These are phyloP conservation scores for Tympanuchus pallidicinctus DNA, from an alignment of 2,113 vertebrate species.

Conservation along the genomic window DNA sequence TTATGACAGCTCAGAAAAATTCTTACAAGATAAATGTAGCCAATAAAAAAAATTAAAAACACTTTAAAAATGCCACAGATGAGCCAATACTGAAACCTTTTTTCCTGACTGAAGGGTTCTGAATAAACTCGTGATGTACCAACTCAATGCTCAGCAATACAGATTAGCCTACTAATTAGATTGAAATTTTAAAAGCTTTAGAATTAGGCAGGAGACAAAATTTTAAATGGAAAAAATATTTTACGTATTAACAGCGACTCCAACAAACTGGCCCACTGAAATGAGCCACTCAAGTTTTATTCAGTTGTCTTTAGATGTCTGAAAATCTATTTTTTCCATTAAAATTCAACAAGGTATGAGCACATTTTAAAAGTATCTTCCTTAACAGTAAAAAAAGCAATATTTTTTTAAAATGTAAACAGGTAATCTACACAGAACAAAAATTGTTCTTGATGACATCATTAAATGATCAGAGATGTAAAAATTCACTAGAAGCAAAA, in stretches of 20 bases:
- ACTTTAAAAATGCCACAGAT: not conserved
- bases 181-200: not conserved
- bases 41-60: not conserved
- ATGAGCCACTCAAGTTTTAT: not conserved
- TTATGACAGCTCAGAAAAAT: not conserved
- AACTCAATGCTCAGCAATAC: not conserved
- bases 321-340: not conserved
- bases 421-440: not conserved
- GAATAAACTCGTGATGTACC: not conserved
- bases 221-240: not conserved
- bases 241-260: not conserved
- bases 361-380: not conserved
- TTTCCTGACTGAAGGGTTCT: not conserved
- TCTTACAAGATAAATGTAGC: not conserved
- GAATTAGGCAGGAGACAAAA: not conserved
- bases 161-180: not conserved
- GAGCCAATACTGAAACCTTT: not conserved
- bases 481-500: not conserved
- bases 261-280: not conserved
- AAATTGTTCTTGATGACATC: not conserved
- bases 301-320: not conserved
- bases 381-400: not conserved
- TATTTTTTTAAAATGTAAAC: not conserved
- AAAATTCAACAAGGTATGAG: not conserved
- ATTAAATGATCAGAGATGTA: not conserved